Evolutionary conservation across 2,888 invertebrate species (phyloP), one percentile per base, ranked within the genome.

Genomic region (Charanyca ferruginea): DNA sequence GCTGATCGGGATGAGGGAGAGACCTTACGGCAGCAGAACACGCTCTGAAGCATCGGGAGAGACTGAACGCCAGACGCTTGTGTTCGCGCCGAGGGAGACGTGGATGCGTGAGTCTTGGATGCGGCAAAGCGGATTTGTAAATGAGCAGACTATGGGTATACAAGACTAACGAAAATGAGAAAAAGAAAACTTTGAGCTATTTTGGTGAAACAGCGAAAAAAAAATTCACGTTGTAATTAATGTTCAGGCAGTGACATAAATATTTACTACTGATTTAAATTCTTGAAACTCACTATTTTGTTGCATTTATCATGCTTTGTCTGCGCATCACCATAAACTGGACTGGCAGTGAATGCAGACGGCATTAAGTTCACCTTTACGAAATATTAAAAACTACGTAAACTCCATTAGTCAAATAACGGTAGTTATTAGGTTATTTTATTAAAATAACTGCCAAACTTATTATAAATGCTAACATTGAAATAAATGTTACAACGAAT

Each of bases 11-110:
- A 54, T 61, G 44, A 65, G 54, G 47, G 70, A 85, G 85, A 87
- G 89, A 95, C 95, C 94, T 95, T 93, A 85, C 91, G 93, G 83
- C 95, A 95, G 91, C 95, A 95, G 86, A 95, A 90, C 89, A 95
- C 94, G 87, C 91, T 90, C 79, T 89, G 93, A 85, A 95, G 90
- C 95, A 95, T 95, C 89, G 91, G 87, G 85, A 82, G 83, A 83
- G 89, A 92, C 93, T 92, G 93, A 90, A 78, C 61, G 55, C 60
- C 81, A 66, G 79, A 80, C 77, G 69, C 70, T 69, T 80, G 58
- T 67, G 73, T 73, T 74, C 73, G 76, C 69, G 73, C 54, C 28
- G 57, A 41, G 54, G 32, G 49, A 66, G 54, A 58, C 63, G 35
- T 6, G 35, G 79, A 77, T 74, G 72, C 57, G 66, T 55, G 74